Evolutionary conservation across 2,888 invertebrate species (phyloP), one percentile per base, ranked within the genome.

Genomic region (Troides helena): DNA sequence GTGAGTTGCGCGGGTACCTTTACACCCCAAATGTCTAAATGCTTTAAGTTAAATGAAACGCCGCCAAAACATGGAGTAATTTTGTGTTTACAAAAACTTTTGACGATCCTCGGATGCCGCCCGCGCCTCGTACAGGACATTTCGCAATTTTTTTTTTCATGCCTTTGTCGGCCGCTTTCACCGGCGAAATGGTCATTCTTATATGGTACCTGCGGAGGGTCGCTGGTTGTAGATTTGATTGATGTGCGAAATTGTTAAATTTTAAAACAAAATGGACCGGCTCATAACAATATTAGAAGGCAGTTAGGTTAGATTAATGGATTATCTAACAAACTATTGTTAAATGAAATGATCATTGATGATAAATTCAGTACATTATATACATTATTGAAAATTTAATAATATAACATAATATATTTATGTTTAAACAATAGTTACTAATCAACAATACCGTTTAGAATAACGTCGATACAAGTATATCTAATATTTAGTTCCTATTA

Each of bases 141-240:
- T 46, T 60, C 56, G 57, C 56, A 59, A 46, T 60, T 62, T 68
- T 71, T 71, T 39, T 65, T 60, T 62, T 10, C 30, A 30, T 46
- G 36, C 57, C 58, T n/a, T 57, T 69, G 62, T 63, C 68, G 67
- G 70, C 56, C 56, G 60, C 43, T 70, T 72, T 72, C 72, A 56
- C 72, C 63, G 36, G 70, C 21, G 72, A 70, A 74, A 74, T 69
- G 65, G 56, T 67, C 59, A 30, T 30, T 5, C 5, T 30, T 30
- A 21, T 23, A 71, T 73, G 73, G 69, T 73, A 68, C 68, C 61
- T 71, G 70, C 75, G 75, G 68, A 74, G 73, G 74, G 67, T 39
- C 61, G 43, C 59, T 39, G 21, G n/a, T 64, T 62, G 36, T 17
- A 43, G 18, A 64, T 53, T 64, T 70, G 67, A 67, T 67, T 70